phyloP scores from a whole-genome alignment of 2,113 vertebrate species.

The Setophaga coronata region DNA sequence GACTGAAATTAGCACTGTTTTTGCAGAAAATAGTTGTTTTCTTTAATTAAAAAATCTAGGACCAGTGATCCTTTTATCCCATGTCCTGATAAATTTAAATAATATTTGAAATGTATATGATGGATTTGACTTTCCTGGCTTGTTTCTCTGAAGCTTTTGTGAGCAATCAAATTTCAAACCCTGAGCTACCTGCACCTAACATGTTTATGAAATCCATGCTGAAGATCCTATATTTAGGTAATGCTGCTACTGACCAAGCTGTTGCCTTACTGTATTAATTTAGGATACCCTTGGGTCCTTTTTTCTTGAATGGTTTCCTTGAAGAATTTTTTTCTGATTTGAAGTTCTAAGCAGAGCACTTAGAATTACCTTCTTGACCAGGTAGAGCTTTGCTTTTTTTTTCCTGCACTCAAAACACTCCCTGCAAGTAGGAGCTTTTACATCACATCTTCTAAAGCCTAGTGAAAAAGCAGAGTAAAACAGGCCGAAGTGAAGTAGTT shows the following conservation, averaged over 20 bases:
- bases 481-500: background rate
- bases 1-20: background rate
- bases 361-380: background rate
- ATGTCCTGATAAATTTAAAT: background rate
- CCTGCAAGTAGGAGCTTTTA: background rate
- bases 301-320: background rate
- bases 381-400: background rate
- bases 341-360: background rate
- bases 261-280: background rate
- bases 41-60: background rate
- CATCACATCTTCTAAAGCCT: background rate
- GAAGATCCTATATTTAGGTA: background rate
- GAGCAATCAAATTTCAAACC: background rate
- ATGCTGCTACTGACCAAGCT: background rate
- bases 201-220: background rate
- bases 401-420: background rate
- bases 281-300: background rate
- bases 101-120: background rate
- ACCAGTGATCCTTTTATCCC: background rate
- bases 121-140: background rate
- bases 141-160: background rate
- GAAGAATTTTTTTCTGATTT: background rate
- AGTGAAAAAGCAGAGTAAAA: background rate
- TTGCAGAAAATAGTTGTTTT: background rate
- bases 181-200: accelerated